Base-by-base conservation (phyloP, 1,140 invertebrate species). In the Drosophila melanica region DNA sequence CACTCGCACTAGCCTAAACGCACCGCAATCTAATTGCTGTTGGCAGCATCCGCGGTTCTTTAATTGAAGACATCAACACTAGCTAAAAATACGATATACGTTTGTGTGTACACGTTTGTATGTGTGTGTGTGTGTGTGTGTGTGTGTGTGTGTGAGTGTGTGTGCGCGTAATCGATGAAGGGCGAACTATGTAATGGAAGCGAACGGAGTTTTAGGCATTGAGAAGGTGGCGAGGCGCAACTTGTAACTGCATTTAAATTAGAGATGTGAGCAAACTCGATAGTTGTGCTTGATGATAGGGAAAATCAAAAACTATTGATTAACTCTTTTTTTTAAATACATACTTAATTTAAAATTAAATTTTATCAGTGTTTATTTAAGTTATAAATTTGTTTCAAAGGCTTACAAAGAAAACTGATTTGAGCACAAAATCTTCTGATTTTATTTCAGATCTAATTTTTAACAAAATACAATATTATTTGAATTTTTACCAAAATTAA, bases 51-150 rank as follows among this genome's bases (percentile, higher is more conserved):
- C 82, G 84, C 76, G 76, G 79, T 82, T 87, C 79, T 89, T 89
- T 87, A 87, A 87, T 87, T 87, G 82, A 87, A 87, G 79, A 87
- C 82, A 87, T 87, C 82, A 87, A 87, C 82, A 87, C 82, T 77
- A 89, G 84, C 82, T 87, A 87, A 89, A 87, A 87, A 87, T 87
- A 87, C 76, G 62, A 69, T 64, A 68, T 63, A 33, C 35, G 12
- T 27, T 33, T 20, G 33, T 57, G 1, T n/a, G n/a, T 27, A 10
- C 55, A 16, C n/a, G 6, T 39, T 3, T n/a, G 30, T 7, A 9
- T 39, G 4, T n/a, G 30, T 7, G 12, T 23, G 41, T 41, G 41
- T 8, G 18, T 16, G 14, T 33, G 14, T 23, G 53, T 35, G 44
- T n/a, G 60, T 39, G 53, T 48, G 62, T 18, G 51, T 62, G 42